Evolutionary conservation across 2,888 invertebrate species (phyloP).

Genomic region (Xanthostigma xanthostigma): DNA sequence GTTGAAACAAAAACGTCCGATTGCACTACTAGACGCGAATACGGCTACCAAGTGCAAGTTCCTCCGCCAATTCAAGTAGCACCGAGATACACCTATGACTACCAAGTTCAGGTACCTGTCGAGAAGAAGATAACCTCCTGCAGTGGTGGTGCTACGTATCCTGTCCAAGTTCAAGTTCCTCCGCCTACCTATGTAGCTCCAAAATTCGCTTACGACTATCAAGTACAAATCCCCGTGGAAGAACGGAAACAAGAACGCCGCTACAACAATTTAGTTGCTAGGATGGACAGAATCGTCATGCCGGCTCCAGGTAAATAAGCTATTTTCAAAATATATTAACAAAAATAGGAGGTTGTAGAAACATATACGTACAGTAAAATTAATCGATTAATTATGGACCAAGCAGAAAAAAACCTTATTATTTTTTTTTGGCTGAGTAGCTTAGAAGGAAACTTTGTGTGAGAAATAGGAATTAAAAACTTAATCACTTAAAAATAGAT

Average conservation of each 20-base stretch:
- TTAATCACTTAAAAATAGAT: too few species aligned
- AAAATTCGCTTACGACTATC: slow-evolving; percentile 10
- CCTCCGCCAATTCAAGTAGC: slow-evolving; percentile 6
- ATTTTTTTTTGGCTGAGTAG: too few species aligned
- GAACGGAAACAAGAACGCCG: background rate
- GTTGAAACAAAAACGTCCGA: slow-evolving; percentile 6
- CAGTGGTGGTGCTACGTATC: too few species aligned
- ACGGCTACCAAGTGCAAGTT: slow-evolving; percentile 16
- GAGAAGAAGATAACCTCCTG: background rate
- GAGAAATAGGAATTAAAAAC: too few species aligned
- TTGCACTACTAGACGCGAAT: slow-evolving; percentile 3
- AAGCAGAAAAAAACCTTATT: too few species aligned
- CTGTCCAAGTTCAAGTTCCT: background rate
- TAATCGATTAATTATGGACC: too few species aligned
- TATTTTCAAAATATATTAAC: background rate
- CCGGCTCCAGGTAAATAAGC: slow-evolving; percentile 9
- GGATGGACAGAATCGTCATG: slow-evolving; percentile 21
- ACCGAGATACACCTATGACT: slow-evolving; percentile 9
- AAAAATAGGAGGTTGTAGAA: too few species aligned
- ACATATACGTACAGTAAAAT: too few species aligned
- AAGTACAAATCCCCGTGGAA: slow-evolving; percentile 16
- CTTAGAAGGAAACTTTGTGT: too few species aligned
- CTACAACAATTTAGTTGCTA: slow-evolving; percentile 17
- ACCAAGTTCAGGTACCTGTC: slow-evolving; percentile 7
- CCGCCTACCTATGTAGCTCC: too few species aligned